Conservation (phyloP, 2,113 vertebrate species). For the Caracal caracal region DNA sequence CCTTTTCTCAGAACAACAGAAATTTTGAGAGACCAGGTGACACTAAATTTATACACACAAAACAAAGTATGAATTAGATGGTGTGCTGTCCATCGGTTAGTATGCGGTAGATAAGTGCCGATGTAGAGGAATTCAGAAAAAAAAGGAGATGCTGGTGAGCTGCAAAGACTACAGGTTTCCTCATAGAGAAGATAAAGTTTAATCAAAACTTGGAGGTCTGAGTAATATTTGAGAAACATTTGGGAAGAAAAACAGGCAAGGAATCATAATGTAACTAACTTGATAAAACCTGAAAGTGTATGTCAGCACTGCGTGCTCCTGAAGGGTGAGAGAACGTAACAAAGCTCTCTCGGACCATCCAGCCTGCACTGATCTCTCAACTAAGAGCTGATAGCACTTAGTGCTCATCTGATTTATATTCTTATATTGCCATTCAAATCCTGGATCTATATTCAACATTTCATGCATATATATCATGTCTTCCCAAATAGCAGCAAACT, state of each 20-base stretch:
- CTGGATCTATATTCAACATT: slow-evolving; percentile 74
- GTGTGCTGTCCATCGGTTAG: background rate
- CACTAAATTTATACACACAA: background rate
- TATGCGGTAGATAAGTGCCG: background rate
- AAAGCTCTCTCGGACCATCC: slow-evolving; percentile 15
- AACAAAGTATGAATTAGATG: background rate
- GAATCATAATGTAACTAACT: background rate
- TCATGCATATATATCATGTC: slow-evolving; percentile 68
- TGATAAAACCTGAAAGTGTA: background rate
- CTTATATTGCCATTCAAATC: slow-evolving; percentile 70
- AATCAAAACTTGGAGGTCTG: slow-evolving; percentile 19
- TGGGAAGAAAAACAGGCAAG: background rate
- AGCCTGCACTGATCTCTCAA: background rate
- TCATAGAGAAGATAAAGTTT: background rate
- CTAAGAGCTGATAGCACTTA: slow-evolving; percentile 54
- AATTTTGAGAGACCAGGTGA: background rate
- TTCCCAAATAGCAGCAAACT: slow-evolving; percentile 71
- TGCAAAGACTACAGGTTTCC: background rate
- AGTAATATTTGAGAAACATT: slow-evolving; percentile 27
- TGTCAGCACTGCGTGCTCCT: background rate
- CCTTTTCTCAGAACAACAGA: background rate
- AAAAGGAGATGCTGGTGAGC: fast-evolving
- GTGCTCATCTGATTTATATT: slow-evolving; percentile 70
- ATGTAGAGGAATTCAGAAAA: background rate
- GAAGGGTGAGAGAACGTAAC: background rate